These are phyloP conservation scores for Harpagifer antarcticus DNA, from an alignment of 2,797 vertebrate species.

Conservation along the genomic window DNA sequence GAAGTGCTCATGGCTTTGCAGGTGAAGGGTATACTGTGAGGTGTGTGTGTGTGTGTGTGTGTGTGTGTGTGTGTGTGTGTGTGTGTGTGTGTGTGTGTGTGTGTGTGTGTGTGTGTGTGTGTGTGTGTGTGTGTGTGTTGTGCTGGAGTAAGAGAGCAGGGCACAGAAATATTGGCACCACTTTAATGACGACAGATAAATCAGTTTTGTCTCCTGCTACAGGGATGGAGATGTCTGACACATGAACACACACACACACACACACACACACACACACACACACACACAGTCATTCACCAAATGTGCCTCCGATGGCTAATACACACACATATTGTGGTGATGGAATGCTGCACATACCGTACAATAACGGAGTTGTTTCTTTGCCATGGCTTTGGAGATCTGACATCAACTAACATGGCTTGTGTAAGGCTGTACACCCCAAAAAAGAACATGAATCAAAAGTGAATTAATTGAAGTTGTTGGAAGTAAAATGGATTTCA, in stretches of 20 bases:
- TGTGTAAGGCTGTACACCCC: not conserved
- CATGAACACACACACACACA: not conserved
- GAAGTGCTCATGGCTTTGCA: constrained; percentile 1
- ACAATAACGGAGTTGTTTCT: constrained; percentile 13
- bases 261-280: constrained; percentile 16
- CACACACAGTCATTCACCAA: constrained; percentile 21
- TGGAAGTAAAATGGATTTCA: not conserved
- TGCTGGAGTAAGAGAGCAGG: constrained; percentile 83
- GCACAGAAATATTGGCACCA: constrained; percentile 90
- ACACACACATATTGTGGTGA: constrained; percentile 34
- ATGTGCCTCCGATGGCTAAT: constrained; percentile 59
- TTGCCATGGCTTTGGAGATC: constrained; percentile 17
- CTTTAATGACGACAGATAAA: constrained; percentile 95
- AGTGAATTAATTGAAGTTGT: not conserved
- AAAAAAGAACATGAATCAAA: not conserved
- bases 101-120: too few species aligned
- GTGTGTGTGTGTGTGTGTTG: constrained; percentile 34
- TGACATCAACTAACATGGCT: constrained; percentile 32
- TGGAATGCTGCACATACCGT: constrained; percentile 23
- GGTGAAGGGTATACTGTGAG: too few species aligned
- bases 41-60: constrained; percentile 20
- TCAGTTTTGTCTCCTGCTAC: constrained; percentile 94
- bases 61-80: constrained; percentile 5
- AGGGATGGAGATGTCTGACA: constrained; percentile 89
- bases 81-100: too few species aligned